Base-by-base conservation (phyloP, 2,797 vertebrate species). In the Amphiprion clarkii region DNA sequence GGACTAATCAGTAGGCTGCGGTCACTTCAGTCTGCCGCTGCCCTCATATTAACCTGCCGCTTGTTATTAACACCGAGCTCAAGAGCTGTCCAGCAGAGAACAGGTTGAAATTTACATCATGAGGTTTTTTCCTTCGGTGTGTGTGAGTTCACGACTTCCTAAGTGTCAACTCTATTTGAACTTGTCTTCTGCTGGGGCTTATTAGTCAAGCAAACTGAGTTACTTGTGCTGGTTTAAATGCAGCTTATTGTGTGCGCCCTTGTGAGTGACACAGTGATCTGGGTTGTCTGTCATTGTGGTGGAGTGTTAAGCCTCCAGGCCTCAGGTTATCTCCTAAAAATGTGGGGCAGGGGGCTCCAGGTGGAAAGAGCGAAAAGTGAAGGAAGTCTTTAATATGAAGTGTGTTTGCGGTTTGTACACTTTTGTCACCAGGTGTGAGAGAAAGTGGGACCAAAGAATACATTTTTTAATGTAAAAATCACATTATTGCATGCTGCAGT, bases 1-100 rank as follows among this genome's bases (percentile, higher is more conserved):
- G 62, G 65, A 81, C 83, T 95, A 95, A 95, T 95, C 92, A 95
- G 88, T 79, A 86, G 89, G 89, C 87, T 85, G 80, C 5, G 59
- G 83, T 84, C 88, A 77, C 77, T 82, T 78, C 44, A 67, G 70
- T 71, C 73, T 60, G 59, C 66, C 8, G 42, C 82, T 85, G 83
- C 88, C 88, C 78, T 88, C 71, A 86, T 74, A 93, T 94, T 94
- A 92, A 86, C 85, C 89, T 71, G 62, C 77, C 80, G 87, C 87
- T 92, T 93, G 91, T 93, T 84, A 92, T 94, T 92, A 89, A 79
- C 83, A 71, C 42, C n/a, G 16, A 5, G 54, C 70, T 81, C 67
- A 83, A 76, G 66, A 74, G 54, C 64, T 7, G 44, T 69, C 42
- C 16, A 46, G 16, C 16, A 8, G 44, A 19, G 17, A 46, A 17